Conservation (phyloP, 1,140 invertebrate species). For the Brachionus plicatilis region DNA sequence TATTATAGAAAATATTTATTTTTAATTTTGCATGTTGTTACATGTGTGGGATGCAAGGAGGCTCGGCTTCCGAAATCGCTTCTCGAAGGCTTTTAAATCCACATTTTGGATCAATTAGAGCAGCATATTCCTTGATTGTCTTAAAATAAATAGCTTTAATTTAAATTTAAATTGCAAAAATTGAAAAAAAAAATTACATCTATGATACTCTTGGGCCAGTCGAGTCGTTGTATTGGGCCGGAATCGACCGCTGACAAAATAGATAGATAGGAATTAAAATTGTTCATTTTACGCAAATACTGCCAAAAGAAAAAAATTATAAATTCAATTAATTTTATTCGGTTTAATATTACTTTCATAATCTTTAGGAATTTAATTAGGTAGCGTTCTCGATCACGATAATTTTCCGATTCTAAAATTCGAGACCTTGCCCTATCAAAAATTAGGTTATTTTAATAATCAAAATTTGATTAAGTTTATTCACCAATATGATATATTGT, state of each 20-base stretch:
- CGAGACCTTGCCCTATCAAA: conserved; percentile 67
- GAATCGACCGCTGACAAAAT: conserved; percentile 91
- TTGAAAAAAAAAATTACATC: conserved; percentile 59
- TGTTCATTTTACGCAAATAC: conserved; percentile 82
- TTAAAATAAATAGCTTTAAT: conserved; percentile 38
- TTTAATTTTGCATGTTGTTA: conserved; percentile 58
- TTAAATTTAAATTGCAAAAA: conserved; percentile 8
- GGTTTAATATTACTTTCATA: conserved; percentile 67
- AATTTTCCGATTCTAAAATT: conserved; percentile 72
- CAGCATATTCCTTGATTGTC: conserved; percentile 84
- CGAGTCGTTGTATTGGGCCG: conserved; percentile 82
- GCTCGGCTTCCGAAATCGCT: conserved; percentile 83
- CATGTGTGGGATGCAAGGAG: conserved; percentile 98
- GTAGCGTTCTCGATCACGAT: conserved; percentile 88
- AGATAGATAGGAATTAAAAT: conserved; percentile 96
- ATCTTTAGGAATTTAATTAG: conserved; percentile 96
- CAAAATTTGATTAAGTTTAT: not conserved
- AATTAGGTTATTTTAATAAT: not conserved
- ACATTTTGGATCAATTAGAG: conserved; percentile 87
- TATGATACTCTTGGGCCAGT: conserved; percentile 83
- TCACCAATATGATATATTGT: conserved; percentile 97
- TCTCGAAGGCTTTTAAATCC: conserved; percentile 90
- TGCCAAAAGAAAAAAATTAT: conserved; percentile 43
- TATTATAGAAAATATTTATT: conserved; percentile 26
- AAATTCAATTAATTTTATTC: not conserved